Evolutionary conservation across 2,797 vertebrate species (phyloP), one percentile per base, ranked within the genome.

Genomic region (Helicolenus hilgendorfi): DNA sequence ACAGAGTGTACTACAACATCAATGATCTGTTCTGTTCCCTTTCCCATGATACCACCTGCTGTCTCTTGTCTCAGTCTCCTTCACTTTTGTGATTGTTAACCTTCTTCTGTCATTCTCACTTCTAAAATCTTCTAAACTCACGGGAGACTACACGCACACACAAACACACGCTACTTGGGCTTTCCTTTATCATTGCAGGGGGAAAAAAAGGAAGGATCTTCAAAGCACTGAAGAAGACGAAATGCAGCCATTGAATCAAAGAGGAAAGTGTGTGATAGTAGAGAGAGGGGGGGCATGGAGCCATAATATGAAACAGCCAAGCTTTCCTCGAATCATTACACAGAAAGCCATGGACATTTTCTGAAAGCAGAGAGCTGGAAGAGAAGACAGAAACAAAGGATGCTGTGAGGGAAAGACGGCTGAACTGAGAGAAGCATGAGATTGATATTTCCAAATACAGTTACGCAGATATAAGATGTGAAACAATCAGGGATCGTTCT

Each of bases 401-500:
- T 7, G 77, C n/a, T 27, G 72, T 11, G 45, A 55, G 15, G 38
- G 36, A 86, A 26, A 15, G 33, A 69, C 6, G 24, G 64, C 13
- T 41, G 60, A 63, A 65, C 38, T 24, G 56, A 58, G 74, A 53
- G 65, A 70, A 45, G 45, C 67, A 55, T 22, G 41, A 85, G 56
- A 70, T 27, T 64, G 67, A 89, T 87, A 86, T 88, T 87, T 62
- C 35, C 60, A 85, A 91, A 92, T 31, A 90, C 33, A 77, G 26
- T 89, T 79, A 87, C 5, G 22, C 80, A 84, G 84, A 89, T 81
- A 36, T 73, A 77, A 87, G 71, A 89, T 69, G 77, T 79, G 72
- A 93, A 91, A 85, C 77, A 86, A 91, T 94, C 60, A 59, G 81
- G 79, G 38, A 80, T 85, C 15, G 1, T 73, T 87, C 72, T 64